Conservation (phyloP, 1,140 invertebrate species). For the Drosophila rhopaloa region DNA sequence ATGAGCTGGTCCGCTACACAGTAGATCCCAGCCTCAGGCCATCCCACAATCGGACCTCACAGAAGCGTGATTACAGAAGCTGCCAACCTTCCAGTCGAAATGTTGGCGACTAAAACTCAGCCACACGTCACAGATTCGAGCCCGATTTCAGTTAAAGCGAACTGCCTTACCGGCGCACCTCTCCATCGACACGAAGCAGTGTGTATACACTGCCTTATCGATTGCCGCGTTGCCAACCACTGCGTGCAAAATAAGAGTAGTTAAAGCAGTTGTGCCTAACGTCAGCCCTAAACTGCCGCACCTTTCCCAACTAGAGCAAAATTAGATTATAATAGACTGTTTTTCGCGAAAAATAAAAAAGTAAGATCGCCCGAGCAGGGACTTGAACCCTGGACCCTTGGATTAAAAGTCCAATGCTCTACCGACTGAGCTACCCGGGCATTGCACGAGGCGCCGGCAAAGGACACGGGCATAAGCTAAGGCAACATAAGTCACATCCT, state of each 20-base stretch:
- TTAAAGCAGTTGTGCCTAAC: neutral
- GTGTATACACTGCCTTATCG: neutral
- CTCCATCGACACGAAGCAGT: constrained; percentile 2
- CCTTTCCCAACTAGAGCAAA: too few relatives aligned
- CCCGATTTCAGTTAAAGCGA: neutral
- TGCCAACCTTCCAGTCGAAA: constrained; percentile 93
- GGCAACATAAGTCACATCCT: too few relatives aligned
- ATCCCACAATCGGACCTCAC: constrained; percentile 94
- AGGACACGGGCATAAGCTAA: neutral
- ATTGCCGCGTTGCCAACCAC: constrained; percentile 14
- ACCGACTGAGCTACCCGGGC: constrained; percentile 92
- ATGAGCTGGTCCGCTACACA: constrained; percentile 88
- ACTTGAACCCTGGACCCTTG: constrained; percentile 92
- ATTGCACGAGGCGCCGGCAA: neutral
- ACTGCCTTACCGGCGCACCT: constrained; percentile 20
- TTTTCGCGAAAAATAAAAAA: neutral
- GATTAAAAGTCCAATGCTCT: constrained; percentile 92
- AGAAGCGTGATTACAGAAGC: constrained; percentile 97
- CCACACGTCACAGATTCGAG: neutral
- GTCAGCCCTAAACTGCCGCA: too few relatives aligned
- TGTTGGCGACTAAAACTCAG: neutral
- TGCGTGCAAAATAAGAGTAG: neutral
- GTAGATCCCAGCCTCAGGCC: constrained; percentile 92
- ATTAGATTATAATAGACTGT: too few relatives aligned
- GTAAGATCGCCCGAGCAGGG: constrained; percentile 89